phyloP scores from a whole-genome alignment of 2,888 invertebrate species.

The Acleris holmiana region DNA sequence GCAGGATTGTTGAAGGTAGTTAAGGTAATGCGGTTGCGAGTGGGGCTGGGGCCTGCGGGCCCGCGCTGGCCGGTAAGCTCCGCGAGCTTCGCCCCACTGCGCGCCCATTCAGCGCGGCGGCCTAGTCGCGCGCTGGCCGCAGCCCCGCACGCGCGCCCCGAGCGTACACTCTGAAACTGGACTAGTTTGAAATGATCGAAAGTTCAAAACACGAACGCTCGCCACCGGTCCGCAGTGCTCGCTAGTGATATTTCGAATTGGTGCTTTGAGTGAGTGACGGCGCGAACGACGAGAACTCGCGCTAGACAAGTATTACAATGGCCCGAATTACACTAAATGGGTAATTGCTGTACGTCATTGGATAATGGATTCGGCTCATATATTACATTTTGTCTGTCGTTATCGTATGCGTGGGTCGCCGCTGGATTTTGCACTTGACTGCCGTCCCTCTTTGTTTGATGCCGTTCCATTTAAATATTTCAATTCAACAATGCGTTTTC shows the following conservation, averaged over 20 bases:
- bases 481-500: conserved; percentile 69
- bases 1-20: neutral
- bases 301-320: conserved; percentile 73
- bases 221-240: conserved; percentile 67
- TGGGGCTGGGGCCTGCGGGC: conserved; percentile 57
- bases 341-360: conserved; percentile 84
- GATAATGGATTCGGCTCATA: conserved; percentile 81
- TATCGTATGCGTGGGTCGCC: conserved; percentile 68
- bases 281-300: conserved; percentile 72
- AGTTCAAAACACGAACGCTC: conserved; percentile 61
- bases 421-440: conserved; percentile 77
- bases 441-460: conserved; percentile 69
- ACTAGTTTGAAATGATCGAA: conserved; percentile 68
- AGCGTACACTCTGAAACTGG: conserved; percentile 58
- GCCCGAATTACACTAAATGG: conserved; percentile 83
- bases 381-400: conserved; percentile 71
- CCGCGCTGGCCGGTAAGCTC: conserved; percentile 75
- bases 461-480: conserved; percentile 67
- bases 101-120: conserved; percentile 73
- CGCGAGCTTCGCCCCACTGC: conserved; percentile 80
- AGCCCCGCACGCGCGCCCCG: conserved; percentile 77
- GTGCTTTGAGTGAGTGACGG: conserved; percentile 80
- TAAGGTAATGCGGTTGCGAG: conserved; percentile 43
- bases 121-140: conserved; percentile 78
- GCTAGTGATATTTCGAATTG: conserved; percentile 75